Evolutionary conservation across 2,888 invertebrate species (phyloP), one percentile per base, ranked within the genome.

Genomic region (Eupithecia vulgata): DNA sequence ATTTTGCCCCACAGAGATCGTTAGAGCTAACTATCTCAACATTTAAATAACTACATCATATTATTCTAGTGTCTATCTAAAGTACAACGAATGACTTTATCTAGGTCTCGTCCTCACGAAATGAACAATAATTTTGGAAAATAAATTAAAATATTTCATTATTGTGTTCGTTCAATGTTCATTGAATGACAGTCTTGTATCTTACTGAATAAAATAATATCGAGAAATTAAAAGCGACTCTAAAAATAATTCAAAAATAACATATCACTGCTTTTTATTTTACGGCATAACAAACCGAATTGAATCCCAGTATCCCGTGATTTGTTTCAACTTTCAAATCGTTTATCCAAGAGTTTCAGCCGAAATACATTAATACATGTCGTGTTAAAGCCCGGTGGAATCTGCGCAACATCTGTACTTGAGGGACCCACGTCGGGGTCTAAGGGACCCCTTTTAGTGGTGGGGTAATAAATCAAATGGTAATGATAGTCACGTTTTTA

Each of bases 401-500:
- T 80, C 80, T 80, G 70, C 71, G 80, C 81, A 84, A 83, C 87
- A 84, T 85, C 82, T 86, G 85, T 84, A 83, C 78, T 75, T 73
- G 76, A 78, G 79, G 78, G 80, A 80, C 69, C 81, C 79, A 76
- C 79, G 76, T 76, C 76, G 74, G 52, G 62, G 57, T 64, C 61
- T 74, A 64, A 34, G 76, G 82, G 81, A 80, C 82, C 83, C 48
- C 83, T 82, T 88, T 87, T 84, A 86, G 82, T 81, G 79, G 78
- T 76, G 76, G 77, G 61, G 80, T 82, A 79, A 89, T 87, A 86
- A 87, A 87, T 87, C 85, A 86, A 82, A 77, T 74, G 76, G 77
- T 88, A 87, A 88, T 85, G 88, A 87, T 84, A 85, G 85, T 81
- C 88, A 89, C 87, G 87, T 87, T 87, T 86, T 84, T 85, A 82